Evolutionary conservation across 2,797 vertebrate genomes (phyloP).

Genomic region (Botia almorhae): DNA sequence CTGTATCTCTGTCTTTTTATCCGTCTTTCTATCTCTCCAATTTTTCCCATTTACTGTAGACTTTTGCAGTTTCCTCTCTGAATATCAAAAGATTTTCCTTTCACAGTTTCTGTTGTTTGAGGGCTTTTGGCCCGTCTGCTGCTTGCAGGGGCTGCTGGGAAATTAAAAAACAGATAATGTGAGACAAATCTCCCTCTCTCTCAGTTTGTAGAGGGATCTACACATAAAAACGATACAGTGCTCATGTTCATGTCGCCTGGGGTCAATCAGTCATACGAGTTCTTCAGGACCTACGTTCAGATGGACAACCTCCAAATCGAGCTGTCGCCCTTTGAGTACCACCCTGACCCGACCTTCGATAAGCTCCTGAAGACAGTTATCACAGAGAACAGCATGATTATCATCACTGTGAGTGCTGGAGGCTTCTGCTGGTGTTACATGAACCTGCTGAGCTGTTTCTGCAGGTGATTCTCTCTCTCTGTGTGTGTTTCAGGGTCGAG

Average conservation of each 20-base stretch:
- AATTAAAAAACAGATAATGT: constrained; percentile 5
- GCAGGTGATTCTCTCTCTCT: neutral
- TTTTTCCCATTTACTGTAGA: constrained; percentile 5
- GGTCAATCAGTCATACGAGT: constrained; percentile 73
- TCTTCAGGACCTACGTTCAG: constrained; percentile 77
- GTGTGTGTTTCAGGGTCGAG: constrained; percentile 80
- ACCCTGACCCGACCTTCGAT: constrained; percentile 86
- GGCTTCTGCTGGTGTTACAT: no score
- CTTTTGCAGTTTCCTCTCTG: constrained; percentile 15
- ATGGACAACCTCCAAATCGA: constrained; percentile 84
- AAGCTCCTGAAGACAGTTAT: constrained; percentile 84
- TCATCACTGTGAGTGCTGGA: constrained; percentile 73
- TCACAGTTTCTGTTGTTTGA: constrained; percentile 2
- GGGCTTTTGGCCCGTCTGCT: neutral
- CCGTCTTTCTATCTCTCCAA: constrained; percentile 16
- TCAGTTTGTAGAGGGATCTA: constrained; percentile 66
- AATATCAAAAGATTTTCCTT: constrained; percentile 46
- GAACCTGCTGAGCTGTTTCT: neutral
- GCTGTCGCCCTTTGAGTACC: constrained; percentile 85
- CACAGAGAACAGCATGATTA: constrained; percentile 81
- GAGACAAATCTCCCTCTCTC: neutral
- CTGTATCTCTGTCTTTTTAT: constrained; percentile 10
- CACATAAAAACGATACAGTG: constrained; percentile 81
- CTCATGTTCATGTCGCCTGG: constrained; percentile 87
- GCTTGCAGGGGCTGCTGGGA: neutral